These are phyloP conservation scores for Apotomis capreana DNA, from an alignment of 2,888 invertebrate genomes.

Conservation along the genomic window DNA sequence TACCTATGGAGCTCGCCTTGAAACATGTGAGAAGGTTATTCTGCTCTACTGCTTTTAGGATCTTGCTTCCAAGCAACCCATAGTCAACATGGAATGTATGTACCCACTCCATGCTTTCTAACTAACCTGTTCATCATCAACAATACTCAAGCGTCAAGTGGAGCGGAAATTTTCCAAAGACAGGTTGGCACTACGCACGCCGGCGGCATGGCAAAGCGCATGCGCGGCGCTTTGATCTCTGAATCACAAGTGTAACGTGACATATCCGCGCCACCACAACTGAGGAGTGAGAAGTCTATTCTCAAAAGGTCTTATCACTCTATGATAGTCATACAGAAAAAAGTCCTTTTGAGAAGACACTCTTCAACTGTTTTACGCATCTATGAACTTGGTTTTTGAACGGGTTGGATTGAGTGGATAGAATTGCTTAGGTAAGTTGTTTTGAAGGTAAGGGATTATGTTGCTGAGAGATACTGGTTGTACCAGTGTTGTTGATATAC, in stretches of 20 bases:
- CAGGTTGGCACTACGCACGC: slow-evolving; percentile 59
- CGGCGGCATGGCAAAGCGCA: slow-evolving; percentile 62
- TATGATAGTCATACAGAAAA: too few species aligned
- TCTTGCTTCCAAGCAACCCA: too few species aligned
- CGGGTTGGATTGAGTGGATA: slow-evolving; percentile 28
- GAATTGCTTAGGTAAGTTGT: slow-evolving; percentile 13
- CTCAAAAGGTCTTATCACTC: too few species aligned
- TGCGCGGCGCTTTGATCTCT: slow-evolving; percentile 65
- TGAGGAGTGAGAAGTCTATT: too few species aligned
- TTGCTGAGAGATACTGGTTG: background rate
- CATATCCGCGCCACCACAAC: slow-evolving; percentile 62
- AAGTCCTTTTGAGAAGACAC: too few species aligned
- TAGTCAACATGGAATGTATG: too few species aligned
- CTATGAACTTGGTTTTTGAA: slow-evolving; percentile 58
- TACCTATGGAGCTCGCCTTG: too few species aligned
- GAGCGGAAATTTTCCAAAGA: slow-evolving; percentile 67
- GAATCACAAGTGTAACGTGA: slow-evolving; percentile 72
- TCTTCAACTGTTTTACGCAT: slow-evolving; percentile 63
- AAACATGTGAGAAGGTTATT: too few species aligned
- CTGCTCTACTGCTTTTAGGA: too few species aligned
- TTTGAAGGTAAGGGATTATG: background rate
- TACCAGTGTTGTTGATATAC: background rate
- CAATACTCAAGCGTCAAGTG: slow-evolving; percentile 55
- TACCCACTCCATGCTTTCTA: slow-evolving; percentile 3
- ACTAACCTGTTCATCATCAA: slow-evolving; percentile 30